Evolutionary conservation across 1,140 invertebrate genomes (phyloP).

Genomic region (Tetragonula clypearis): DNA sequence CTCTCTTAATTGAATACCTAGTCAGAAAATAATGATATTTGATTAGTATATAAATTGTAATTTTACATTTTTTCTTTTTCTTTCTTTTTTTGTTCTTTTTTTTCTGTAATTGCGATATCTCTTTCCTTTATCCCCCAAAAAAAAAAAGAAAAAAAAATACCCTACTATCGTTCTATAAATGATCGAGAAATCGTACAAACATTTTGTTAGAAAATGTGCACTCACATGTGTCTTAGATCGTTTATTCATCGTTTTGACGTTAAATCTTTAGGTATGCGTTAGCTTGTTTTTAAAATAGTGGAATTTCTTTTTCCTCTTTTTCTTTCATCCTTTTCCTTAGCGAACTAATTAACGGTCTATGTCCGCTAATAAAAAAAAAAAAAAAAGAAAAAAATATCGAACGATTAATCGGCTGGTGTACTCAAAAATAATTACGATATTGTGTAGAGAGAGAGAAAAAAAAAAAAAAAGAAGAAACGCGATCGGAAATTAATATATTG

Average conservation of each 20-base stretch:
- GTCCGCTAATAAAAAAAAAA: slow-evolving; percentile 66
- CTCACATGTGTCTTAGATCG: not conserved
- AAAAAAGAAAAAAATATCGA: slow-evolving; percentile 38
- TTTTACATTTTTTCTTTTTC: not conserved
- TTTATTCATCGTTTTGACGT: slow-evolving; percentile 19
- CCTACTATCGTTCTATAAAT: not conserved
- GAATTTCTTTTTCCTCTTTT: not conserved
- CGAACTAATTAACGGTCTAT: slow-evolving; percentile 77
- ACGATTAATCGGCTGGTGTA: slow-evolving; percentile 76
- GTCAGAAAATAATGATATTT: slow-evolving; percentile 49
- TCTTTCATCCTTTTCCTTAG: not conserved
- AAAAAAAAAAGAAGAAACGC: slow-evolving; percentile 72
- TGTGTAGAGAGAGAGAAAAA: slow-evolving; percentile 71
- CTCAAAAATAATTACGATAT: slow-evolving; percentile 77
- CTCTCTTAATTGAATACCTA: slow-evolving; percentile 46
- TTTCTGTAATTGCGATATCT: slow-evolving; percentile 29
- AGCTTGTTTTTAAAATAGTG: slow-evolving; percentile 7
- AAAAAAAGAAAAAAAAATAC: not conserved
- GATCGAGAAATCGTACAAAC: not conserved
- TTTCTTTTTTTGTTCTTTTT: not conserved
- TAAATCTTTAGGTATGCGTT: not conserved
- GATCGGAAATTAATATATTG: slow-evolving; percentile 80
- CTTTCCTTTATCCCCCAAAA: not conserved
- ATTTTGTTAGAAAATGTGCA: slow-evolving; percentile 3
- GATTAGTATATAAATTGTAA: slow-evolving; percentile 32